A percentile compares a stretch with the other conserved stretches of the same genome.
These are phyloP conservation scores for Hormaphis cornu DNA, from an alignment of 1,140 invertebrate genomes.

Conservation along the genomic window DNA sequence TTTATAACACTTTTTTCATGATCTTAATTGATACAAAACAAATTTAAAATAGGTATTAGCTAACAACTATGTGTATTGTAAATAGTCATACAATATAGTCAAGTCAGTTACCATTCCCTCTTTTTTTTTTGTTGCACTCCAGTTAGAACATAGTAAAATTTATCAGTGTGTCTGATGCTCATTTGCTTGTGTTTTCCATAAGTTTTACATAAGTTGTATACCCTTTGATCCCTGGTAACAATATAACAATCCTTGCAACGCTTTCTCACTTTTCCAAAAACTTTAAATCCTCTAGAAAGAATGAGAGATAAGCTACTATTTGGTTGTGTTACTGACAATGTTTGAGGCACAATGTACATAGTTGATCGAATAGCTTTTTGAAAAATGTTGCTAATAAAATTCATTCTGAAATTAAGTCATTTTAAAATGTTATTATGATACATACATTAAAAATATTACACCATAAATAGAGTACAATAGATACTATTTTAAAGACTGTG, in stretches of 20 bases:
- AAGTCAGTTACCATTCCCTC: conserved; percentile 33
- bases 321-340: not conserved
- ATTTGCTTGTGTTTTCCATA: conserved; percentile 71
- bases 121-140: conserved; percentile 45
- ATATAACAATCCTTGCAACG: conserved; percentile 70
- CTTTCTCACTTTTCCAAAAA: conserved; percentile 49
- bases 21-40: too few species aligned
- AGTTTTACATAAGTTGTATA: conserved; percentile 63
- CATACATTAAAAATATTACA: not conserved
- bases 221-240: conserved; percentile 54
- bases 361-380: not conserved
- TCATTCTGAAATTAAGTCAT: conserved; percentile 16
- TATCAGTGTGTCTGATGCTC: conserved; percentile 52
- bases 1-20: too few species aligned
- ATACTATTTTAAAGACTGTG: too few species aligned
- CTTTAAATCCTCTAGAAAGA: conserved; percentile 48
- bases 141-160: conserved; percentile 60
- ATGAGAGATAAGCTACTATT: not conserved
- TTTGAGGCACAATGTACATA: not conserved
- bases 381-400: conserved; percentile 9
- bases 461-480: too few species aligned
- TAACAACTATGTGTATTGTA: too few species aligned
- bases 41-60: too few species aligned
- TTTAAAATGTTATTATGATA: too few species aligned
- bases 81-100: too few species aligned